phyloP scores from a whole-genome alignment of 2,888 invertebrate genomes.

The Vanessa cardui region DNA sequence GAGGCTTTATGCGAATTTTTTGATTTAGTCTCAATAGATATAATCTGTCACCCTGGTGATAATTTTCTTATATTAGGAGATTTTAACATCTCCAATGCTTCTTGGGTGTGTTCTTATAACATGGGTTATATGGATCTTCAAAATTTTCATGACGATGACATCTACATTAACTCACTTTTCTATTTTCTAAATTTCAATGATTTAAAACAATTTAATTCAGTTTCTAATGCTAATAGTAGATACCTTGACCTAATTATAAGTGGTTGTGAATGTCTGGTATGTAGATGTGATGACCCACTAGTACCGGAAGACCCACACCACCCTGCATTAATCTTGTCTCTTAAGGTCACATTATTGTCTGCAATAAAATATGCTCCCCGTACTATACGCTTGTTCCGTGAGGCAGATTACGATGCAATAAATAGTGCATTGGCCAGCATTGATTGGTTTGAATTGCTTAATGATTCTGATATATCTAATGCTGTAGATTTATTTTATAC shows the following conservation, averaged over 20 bases:
- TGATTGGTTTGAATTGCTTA: constrained; percentile 9
- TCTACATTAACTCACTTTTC: not conserved
- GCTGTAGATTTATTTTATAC: constrained; percentile 5
- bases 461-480: constrained; percentile 1
- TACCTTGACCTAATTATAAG: constrained; percentile 6
- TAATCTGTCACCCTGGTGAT: constrained; percentile 3
- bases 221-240: constrained; percentile 10
- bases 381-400: constrained; percentile 10
- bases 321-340: constrained; percentile 1
- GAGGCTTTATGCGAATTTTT: constrained; percentile 3
- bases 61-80: constrained; percentile 3
- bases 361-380: not conserved
- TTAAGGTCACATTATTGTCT: not conserved
- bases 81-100: not conserved
- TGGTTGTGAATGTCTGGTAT: not conserved
- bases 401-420: constrained; percentile 15
- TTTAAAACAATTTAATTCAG: constrained; percentile 1
- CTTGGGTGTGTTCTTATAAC: not conserved
- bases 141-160: not conserved
- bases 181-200: not conserved
- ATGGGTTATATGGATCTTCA: not conserved
- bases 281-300: constrained; percentile 2
- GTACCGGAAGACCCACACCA: constrained; percentile 9
- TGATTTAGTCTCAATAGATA: not conserved
- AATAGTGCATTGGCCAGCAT: not conserved